phyloP scores from a whole-genome alignment of 1,140 invertebrate genomes.

The Pristionchus pacificus region DNA sequence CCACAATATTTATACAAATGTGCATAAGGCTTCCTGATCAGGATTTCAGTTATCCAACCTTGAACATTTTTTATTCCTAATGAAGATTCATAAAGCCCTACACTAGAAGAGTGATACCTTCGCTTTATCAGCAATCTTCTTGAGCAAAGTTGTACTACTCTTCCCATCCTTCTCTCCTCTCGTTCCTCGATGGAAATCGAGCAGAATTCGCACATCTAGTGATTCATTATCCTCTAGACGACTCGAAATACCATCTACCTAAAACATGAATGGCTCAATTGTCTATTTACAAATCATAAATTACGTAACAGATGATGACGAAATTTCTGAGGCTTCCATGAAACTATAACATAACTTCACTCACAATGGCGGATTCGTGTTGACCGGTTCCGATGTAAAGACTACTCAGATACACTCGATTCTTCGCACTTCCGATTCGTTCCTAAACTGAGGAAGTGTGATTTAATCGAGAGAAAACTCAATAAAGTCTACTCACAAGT shows the following conservation, averaged over 20 bases:
- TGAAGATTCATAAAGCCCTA: no score
- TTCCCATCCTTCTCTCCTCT: conserved; percentile 70
- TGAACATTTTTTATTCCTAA: no score
- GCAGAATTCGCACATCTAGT: conserved; percentile 76
- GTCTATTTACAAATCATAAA: no score
- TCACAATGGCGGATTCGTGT: conserved; percentile 75
- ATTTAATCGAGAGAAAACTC: neutral
- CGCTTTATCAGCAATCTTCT: conserved; percentile 74
- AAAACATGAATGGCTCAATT: conserved; percentile 14
- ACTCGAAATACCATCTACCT: conserved; percentile 57
- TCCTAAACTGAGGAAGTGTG: conserved; percentile 62
- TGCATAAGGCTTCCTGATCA: conserved; percentile 8
- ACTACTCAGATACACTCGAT: conserved; percentile 80
- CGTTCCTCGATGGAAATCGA: conserved; percentile 86
- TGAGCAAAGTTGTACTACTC: conserved; percentile 59
- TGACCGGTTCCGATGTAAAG: conserved; percentile 86
- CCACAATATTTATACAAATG: neutral
- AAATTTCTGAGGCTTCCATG: no score
- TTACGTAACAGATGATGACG: no score
- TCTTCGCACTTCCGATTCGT: conserved; percentile 69
- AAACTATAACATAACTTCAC: conserved; percentile 27
- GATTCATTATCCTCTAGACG: conserved; percentile 51
- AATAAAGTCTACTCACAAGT: conserved; percentile 31
- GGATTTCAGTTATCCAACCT: no score
- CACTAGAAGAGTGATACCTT: conserved; percentile 15